Percentiles rank a stretch among this genome's conserved stretches.
phyloP scores from a whole-genome alignment of 2,113 vertebrate genomes.

The Pithys albifrons region DNA sequence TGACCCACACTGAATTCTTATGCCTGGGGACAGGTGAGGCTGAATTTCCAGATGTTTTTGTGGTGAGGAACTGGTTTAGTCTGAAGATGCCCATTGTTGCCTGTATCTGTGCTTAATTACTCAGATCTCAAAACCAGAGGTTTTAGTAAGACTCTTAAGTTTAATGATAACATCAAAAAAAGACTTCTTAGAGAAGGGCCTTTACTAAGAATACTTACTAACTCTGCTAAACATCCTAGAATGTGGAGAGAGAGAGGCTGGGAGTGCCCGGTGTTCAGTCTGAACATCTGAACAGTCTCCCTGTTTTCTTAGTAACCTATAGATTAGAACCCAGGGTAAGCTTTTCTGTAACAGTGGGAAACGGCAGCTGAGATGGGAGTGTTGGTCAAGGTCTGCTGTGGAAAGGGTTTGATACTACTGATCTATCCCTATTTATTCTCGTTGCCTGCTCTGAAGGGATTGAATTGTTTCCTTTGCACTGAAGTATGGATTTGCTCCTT shows the following conservation, averaged over 20 bases:
- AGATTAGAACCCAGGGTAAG: not conserved
- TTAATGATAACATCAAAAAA: not conserved
- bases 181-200: not conserved
- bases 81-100: not conserved
- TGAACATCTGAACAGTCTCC: accelerated
- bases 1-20: not conserved
- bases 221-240: not conserved
- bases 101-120: not conserved
- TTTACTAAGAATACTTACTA: not conserved
- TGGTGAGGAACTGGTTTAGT: not conserved
- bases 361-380: not conserved
- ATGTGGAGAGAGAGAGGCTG: not conserved
- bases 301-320: not conserved
- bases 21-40: not conserved
- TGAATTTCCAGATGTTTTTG: not conserved
- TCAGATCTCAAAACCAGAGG: not conserved
- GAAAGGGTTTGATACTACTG: not conserved
- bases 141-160: not conserved
- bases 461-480: not conserved
- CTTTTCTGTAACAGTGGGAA: not conserved
- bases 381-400: not conserved
- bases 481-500: not conserved
- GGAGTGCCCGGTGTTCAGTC: not conserved
- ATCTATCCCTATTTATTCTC: not conserved
- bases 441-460: not conserved